A percentile compares a stretch with the other conserved stretches of the same genome.
These are phyloP conservation scores for Zygaena filipendulae DNA, from an alignment of 2,888 invertebrate species.

Conservation along the genomic window DNA sequence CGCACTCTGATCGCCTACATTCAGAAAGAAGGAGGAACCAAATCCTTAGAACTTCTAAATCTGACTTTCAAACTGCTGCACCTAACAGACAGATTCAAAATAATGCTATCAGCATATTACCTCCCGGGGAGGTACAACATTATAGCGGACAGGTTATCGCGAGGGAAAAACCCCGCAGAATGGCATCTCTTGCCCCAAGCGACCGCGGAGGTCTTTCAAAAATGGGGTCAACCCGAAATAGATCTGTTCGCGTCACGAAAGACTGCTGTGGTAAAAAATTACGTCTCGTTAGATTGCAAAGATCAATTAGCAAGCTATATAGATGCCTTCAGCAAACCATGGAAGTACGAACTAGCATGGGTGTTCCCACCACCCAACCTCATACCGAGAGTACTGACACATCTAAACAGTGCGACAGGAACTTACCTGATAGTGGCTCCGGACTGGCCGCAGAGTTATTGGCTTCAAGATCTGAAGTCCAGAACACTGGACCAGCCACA, in stretches of 20 bases:
- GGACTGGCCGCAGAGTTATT: constrained; percentile 8
- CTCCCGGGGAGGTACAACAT: constrained; percentile 15
- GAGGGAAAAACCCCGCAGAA: constrained; percentile 12
- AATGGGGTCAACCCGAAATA: constrained; percentile 14
- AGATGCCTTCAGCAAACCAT: constrained; percentile 10
- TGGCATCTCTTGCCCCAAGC: constrained; percentile 15
- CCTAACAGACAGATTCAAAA: too few relatives aligned
- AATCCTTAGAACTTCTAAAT: constrained; percentile 5
- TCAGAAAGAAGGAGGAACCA: constrained; percentile 13
- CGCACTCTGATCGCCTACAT: constrained; percentile 9
- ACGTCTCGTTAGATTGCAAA: constrained; percentile 7
- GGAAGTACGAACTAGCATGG: constrained; percentile 16
- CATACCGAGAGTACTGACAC: constrained; percentile 10
- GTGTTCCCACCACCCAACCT: constrained; percentile 13
- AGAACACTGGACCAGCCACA: constrained; percentile 4
- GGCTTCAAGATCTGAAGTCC: constrained; percentile 9
- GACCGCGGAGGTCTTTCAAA: constrained; percentile 11
- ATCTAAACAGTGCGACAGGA: constrained; percentile 12
- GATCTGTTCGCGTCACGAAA: constrained; percentile 13
- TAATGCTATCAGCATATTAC: constrained; percentile 9
- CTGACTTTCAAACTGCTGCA: constrained; percentile 6
- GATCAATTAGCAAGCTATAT: constrained; percentile 6
- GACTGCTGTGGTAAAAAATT: constrained; percentile 10
- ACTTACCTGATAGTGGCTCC: constrained; percentile 5
- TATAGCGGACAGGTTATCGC: constrained; percentile 14